Base-by-base conservation (phyloP, 2,888 invertebrate species). In the Nomada flava region DNA sequence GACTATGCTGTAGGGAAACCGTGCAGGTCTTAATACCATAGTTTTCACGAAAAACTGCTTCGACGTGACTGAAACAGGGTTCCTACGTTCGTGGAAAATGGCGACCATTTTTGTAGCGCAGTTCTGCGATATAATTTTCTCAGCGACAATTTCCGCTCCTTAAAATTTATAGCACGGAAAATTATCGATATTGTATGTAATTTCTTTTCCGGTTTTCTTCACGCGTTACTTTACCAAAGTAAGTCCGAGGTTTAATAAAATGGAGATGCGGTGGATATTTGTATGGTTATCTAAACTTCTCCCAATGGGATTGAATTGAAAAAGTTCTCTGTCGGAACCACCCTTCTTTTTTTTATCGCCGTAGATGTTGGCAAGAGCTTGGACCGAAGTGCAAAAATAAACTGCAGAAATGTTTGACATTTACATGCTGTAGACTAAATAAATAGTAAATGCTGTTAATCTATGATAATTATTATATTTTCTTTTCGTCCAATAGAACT, bases 261-360 rank as follows among this genome's bases (percentile, higher is more conserved):
- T 42, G 23, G 63, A 29, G 44, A 62, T 63, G 26, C 62, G 36
- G 50, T 26, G 53, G 23, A 63, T 53, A 13, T 23, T 26, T 53
- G 29, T 63, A 72, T 47, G 72, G 67, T 67, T 65, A 36, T 44
- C 59, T 44, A 20, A 79, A 76, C 65, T 70, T 76, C 50, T 71
- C 75, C 65, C 65, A 10, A 52, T 65, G 65, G 79, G 29, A 44
- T 55, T 50, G 79, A 71, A 79, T 71, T 67, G 70, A 76, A 79
- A 73, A 68, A 79, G 65, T 76, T 75, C 65, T 67, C 59, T 60
- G 42, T 20, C 9, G 23, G 15, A 36, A 13, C 29, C 29, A 69
- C 64, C 57, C 63, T 18, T 57, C 5, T 63, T 36, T 15, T 50
- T 42, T 60, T 42, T 26, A 20, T 20, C 36, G 36, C 36, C 36